A percentile compares a stretch with the other conserved stretches of the same genome.
phyloP scores from a whole-genome alignment of 2,113 vertebrate species.

The Lynx canadensis region DNA sequence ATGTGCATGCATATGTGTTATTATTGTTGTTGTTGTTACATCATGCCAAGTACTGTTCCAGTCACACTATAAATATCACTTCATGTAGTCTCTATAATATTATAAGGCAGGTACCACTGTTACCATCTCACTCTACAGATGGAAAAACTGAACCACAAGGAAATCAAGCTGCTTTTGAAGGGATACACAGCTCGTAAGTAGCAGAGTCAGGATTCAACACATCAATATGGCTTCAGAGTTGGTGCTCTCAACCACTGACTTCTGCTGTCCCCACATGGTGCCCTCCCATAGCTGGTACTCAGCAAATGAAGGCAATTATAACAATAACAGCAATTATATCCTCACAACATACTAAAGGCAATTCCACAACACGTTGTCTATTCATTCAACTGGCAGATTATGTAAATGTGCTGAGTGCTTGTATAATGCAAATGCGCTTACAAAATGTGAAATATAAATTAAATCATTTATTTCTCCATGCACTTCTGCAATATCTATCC shows the following conservation, averaged over 20 bases:
- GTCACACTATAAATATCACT: background rate
- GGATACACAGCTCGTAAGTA: background rate
- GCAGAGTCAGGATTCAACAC: background rate
- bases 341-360: conserved; percentile 45
- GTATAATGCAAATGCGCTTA: conserved; percentile 46
- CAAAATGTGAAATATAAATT: conserved; percentile 57
- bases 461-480: conserved; percentile 20
- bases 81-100: background rate
- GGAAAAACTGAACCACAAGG: background rate
- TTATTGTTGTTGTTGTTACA: background rate
- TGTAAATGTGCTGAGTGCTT: conserved; percentile 55
- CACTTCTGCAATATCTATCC: background rate
- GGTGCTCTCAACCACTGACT: background rate
- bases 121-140: background rate
- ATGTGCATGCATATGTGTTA: too few relatives aligned
- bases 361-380: conserved; percentile 53
- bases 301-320: conserved; percentile 57
- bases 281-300: background rate
- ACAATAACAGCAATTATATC: conserved; percentile 49
- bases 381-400: conserved; percentile 65
- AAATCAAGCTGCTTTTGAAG: background rate
- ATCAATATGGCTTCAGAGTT: background rate
- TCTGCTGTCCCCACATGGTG: background rate
- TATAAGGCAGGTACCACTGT: background rate
- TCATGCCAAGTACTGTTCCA: background rate